Conservation (phyloP, 23 tunicate species). For the Trididemnum miniatum region DNA sequence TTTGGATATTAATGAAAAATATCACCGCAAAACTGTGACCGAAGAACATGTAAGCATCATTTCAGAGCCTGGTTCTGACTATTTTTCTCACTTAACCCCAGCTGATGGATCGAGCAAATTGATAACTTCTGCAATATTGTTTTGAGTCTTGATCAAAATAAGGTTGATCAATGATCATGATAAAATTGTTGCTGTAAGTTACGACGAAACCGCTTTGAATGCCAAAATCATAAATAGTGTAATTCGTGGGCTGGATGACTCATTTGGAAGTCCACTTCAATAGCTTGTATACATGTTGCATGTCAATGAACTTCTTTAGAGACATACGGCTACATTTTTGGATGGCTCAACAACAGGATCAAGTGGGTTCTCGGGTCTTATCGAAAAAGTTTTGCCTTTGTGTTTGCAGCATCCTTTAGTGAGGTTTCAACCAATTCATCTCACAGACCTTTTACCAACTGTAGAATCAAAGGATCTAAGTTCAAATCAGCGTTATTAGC, state of each 20-base stretch:
- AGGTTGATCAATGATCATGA: too few species aligned
- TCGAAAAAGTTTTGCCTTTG: not conserved
- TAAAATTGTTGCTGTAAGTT: not conserved
- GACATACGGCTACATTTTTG: not conserved
- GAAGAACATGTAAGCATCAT: slow-evolving; percentile 19
- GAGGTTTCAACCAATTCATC: not conserved
- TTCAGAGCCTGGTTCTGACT: not conserved
- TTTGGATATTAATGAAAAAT: not conserved
- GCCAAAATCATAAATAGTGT: not conserved
- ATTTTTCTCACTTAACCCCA: slow-evolving; percentile 3
- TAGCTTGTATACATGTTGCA: not conserved
- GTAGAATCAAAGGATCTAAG: not conserved
- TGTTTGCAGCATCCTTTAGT: not conserved
- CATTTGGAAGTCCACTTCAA: slow-evolving; percentile 1
- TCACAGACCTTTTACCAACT: not conserved
- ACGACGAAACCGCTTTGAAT: not conserved
- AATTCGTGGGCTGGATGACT: not conserved
- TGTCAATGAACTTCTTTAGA: not conserved
- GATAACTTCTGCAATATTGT: not conserved
- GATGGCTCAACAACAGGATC: slow-evolving; percentile 3
- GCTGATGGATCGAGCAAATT: slow-evolving; percentile 4
- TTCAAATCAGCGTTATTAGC: not conserved
- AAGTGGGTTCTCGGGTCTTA: not conserved
- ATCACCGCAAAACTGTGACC: not conserved
- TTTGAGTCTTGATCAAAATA: not conserved